Evolutionary conservation across 2,113 vertebrate genomes (phyloP), one percentile per base, ranked within the genome.

Genomic region (Columba janthina): DNA sequence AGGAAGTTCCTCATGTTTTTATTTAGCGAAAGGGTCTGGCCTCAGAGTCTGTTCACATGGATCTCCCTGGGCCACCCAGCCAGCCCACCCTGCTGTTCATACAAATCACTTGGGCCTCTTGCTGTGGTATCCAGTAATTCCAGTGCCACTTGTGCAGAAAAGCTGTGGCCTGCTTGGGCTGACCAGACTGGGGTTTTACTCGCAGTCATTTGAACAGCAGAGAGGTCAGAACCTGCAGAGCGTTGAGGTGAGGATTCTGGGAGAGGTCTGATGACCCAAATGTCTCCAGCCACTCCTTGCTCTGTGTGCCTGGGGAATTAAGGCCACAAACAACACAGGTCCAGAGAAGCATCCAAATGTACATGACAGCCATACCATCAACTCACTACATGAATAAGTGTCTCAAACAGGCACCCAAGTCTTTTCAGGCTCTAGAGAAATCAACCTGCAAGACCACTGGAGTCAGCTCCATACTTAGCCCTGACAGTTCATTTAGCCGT

Each of bases 311-410:
- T 34, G 51, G 70, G 29, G 31, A 38, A 34, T 14, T 29, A 57
- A 80, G 31, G 32, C 34, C 17, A 38, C 57, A 80, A 54, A 32
- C 24, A 29, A 34, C 67, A 70, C 5, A 50, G 17, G 16, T 36
- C 50, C 40, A 38, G 44, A 83, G 44, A 21, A 72, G 15, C 10
- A 17, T 15, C 16, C 44, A 83, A 56, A 51, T 7, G 13, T 11
- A 38, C 0, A 0, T 19, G 78, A n/a, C 0, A 0, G 28, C 31
- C 40, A 12, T 44, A 21, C 32, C 15, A 85, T 32, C 58, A 76
- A 38, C 44, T 86, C 36, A 24, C 8, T 29, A 3, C 5, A 4
- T 25, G 69, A 61, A 3, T 14, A 26, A 25, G 16, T 44, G 73
- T 60, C 57, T 65, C 8, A 17, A 44, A 66, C 16, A 66, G 69